Conservation (phyloP, 2,888 invertebrate genomes). For the Volucella inflata region DNA sequence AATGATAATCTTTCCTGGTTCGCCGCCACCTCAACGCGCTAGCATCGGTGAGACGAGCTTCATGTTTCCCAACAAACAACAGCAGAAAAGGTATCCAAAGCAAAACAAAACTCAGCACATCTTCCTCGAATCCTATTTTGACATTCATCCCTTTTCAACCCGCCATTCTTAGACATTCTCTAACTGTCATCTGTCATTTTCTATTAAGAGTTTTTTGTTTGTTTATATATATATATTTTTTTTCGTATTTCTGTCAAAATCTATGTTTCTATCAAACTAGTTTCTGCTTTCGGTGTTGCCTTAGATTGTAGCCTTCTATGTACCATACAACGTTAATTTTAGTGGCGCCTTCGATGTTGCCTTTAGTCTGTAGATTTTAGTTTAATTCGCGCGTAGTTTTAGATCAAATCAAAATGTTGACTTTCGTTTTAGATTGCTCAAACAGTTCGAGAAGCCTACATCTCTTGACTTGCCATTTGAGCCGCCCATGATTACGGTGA, state of each 20-base stretch:
- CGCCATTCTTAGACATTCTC: constrained; percentile 53
- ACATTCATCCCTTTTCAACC: constrained; percentile 39
- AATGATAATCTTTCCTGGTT: constrained; percentile 84
- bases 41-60: constrained; percentile 82
- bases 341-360: constrained; percentile 58
- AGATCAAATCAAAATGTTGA: constrained; percentile 48
- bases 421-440: constrained; percentile 84
- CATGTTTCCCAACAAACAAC: constrained; percentile 83
- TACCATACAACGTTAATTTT: constrained; percentile 20
- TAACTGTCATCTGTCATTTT: constrained; percentile 38
- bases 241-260: constrained; percentile 44
- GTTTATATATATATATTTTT: background rate
- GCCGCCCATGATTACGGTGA: constrained; percentile 90
- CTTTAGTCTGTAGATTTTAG: constrained; percentile 39
- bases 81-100: constrained; percentile 83
- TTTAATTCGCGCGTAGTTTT: constrained; percentile 43
- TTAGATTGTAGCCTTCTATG: constrained; percentile 31
- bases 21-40: constrained; percentile 85
- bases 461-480: constrained; percentile 86
- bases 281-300: constrained; percentile 64
- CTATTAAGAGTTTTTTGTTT: background rate
- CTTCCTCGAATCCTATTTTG: constrained; percentile 76
- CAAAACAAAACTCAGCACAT: constrained; percentile 77
- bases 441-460: constrained; percentile 87
- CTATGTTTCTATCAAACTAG: constrained; percentile 36